Percentiles rank a stretch among this genome's conserved stretches.
phyloP scores from a whole-genome alignment of 2,888 invertebrate species.

The Gymnocheta viridis region DNA sequence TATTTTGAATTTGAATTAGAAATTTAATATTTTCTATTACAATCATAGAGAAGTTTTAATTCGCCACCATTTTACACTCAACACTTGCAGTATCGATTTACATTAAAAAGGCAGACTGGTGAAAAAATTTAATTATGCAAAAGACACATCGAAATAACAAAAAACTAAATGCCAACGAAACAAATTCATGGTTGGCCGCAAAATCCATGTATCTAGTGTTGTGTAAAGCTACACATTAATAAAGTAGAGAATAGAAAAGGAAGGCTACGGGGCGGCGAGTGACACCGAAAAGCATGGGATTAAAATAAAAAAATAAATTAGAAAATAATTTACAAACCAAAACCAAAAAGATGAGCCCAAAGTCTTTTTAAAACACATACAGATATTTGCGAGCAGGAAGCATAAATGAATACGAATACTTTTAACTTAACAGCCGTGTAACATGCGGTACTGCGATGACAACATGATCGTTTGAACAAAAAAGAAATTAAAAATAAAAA shows the following conservation, averaged over 20 bases:
- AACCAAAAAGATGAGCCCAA: constrained; percentile 41
- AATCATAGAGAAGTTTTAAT: background rate
- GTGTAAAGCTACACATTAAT: constrained; percentile 1
- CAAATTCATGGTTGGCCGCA: constrained; percentile 61
- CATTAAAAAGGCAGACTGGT: constrained; percentile 66
- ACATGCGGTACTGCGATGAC: constrained; percentile 53
- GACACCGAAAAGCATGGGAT: constrained; percentile 51
- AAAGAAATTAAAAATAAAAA: background rate
- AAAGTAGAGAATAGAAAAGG: background rate
- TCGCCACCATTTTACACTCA: background rate
- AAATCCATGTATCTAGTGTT: constrained; percentile 39
- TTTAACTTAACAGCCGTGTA: constrained; percentile 65
- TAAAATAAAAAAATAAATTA: constrained; percentile 50
- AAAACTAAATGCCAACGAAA: constrained; percentile 32
- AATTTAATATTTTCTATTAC: constrained; percentile 19
- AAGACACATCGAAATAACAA: constrained; percentile 30
- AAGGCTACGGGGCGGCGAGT: constrained; percentile 48
- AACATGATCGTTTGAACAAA: background rate
- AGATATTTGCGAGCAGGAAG: background rate
- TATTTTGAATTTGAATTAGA: constrained; percentile 5
- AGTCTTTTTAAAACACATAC: constrained; percentile 5
- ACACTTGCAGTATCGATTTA: constrained; percentile 59
- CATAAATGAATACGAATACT: constrained; percentile 13
- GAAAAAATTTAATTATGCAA: constrained; percentile 44
- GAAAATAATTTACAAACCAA: constrained; percentile 60